phyloP scores from a whole-genome alignment of 2,888 invertebrate genomes.

The Drosophila siamana region DNA sequence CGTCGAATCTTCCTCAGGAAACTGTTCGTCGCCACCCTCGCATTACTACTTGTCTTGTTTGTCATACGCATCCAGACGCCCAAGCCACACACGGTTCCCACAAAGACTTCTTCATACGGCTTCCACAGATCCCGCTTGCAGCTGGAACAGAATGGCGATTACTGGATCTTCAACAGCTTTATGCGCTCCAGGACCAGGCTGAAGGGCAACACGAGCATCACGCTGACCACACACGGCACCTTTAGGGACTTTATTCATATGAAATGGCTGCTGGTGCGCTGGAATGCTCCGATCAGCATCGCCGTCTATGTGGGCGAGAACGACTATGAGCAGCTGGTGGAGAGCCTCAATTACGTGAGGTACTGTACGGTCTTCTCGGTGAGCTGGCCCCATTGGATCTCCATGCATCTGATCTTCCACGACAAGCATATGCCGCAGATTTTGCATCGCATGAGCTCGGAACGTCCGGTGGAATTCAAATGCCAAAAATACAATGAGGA shows the following conservation, averaged over 20 bases:
- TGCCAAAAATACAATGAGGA: background rate
- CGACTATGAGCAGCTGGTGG: constrained; percentile 21
- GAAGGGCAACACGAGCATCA: constrained; percentile 34
- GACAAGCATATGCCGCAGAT: constrained; percentile 18
- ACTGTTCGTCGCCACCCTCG: background rate
- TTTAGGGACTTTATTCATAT: constrained; percentile 38
- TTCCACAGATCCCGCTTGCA: constrained; percentile 12
- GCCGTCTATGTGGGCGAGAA: constrained; percentile 35
- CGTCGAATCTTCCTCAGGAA: constrained; percentile 13
- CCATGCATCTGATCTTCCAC: constrained; percentile 48
- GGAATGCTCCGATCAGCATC: constrained; percentile 50
- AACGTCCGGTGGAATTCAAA: background rate
- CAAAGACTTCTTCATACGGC: background rate
- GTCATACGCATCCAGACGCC: background rate
- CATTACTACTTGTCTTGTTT: background rate
- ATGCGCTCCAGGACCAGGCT: constrained; percentile 1
- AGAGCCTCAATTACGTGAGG: constrained; percentile 27
- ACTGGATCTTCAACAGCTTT: constrained; percentile 51
- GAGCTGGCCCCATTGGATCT: constrained; percentile 37
- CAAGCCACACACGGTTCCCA: background rate
- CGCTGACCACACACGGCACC: constrained; percentile 47
- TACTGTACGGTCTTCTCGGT: constrained; percentile 21
- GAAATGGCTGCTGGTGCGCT: constrained; percentile 35
- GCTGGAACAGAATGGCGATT: constrained; percentile 52
- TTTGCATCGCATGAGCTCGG: background rate